phyloP scores from a whole-genome alignment of 53 echinoderm and acorn worm species.

The Paracentrotus lividus region DNA sequence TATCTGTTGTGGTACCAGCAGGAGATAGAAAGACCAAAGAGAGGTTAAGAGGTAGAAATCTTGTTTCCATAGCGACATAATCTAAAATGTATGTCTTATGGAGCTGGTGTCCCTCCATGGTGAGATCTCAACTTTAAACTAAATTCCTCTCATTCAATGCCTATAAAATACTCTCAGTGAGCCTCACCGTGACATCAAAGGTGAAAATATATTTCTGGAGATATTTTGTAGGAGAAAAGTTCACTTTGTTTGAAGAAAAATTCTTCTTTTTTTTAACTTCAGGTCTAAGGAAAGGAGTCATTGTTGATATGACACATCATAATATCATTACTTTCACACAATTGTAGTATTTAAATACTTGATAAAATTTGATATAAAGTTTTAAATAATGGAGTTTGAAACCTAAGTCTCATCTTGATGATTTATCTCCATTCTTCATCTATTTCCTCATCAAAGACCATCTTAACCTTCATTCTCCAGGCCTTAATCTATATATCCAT shows the following conservation, averaged over 20 bases:
- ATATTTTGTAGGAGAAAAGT: not conserved
- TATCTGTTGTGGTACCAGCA: not conserved
- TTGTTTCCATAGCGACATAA: slow-evolving; percentile 27
- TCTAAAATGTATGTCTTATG: slow-evolving; percentile 3
- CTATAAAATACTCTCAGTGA: not conserved
- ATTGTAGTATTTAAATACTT: no score
- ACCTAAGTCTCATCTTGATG: no score
- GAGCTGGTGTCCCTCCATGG: not conserved
- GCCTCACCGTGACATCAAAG: not conserved
- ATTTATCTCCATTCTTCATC: no score
- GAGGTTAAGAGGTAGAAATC: not conserved
- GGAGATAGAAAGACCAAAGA: slow-evolving; percentile 21
- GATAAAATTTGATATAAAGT: no score
- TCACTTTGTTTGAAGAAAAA: not conserved
- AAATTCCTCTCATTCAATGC: not conserved
- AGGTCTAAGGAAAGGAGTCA: no score
- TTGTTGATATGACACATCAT: not conserved
- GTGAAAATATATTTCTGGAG: not conserved
- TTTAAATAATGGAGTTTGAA: no score
- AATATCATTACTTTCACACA: not conserved
- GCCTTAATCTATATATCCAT: no score
- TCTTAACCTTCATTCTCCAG: no score
- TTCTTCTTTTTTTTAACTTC: no score
- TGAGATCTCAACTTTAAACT: not conserved
- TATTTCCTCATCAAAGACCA: no score